Evolutionary conservation across 2,888 invertebrate species (phyloP).

Genomic region (Chymomyza procnemis): DNA sequence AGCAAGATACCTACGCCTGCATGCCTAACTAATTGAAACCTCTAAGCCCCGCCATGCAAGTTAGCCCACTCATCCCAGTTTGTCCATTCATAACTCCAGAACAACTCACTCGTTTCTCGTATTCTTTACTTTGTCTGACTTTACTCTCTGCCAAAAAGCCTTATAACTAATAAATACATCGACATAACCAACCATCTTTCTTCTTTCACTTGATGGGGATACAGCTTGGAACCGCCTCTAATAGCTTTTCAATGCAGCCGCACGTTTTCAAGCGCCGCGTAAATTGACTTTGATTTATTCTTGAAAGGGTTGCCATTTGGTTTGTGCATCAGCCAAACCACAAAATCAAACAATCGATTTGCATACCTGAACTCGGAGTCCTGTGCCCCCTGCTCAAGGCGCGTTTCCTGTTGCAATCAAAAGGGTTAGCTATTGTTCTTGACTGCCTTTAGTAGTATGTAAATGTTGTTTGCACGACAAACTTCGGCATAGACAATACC

Average conservation of each 20-base stretch:
- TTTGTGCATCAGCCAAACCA: conserved; percentile 20
- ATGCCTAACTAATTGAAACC: too few species aligned
- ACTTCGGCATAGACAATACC: conserved; percentile 52
- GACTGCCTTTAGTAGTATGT: conserved; percentile 36
- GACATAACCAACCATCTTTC: too few species aligned
- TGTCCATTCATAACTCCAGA: too few species aligned
- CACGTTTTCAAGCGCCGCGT: background rate
- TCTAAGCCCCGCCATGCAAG: too few species aligned
- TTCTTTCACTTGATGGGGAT: too few species aligned
- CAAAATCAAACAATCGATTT: conserved; percentile 49
- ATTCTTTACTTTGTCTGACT: too few species aligned
- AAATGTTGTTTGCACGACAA: conserved; percentile 65
- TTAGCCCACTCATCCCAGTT: too few species aligned
- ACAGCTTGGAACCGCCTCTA: too few species aligned
- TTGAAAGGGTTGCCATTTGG: background rate
- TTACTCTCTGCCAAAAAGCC: too few species aligned
- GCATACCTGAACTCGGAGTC: conserved; percentile 33
- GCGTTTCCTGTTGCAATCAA: background rate
- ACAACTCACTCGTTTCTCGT: too few species aligned
- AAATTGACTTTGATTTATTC: background rate
- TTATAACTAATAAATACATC: too few species aligned
- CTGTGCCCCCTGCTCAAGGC: background rate
- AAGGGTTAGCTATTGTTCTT: conserved; percentile 37
- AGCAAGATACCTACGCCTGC: too few species aligned
- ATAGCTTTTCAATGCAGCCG: background rate